phyloP scores from a whole-genome alignment of 2,113 vertebrate genomes.

The Mustela lutreola region DNA sequence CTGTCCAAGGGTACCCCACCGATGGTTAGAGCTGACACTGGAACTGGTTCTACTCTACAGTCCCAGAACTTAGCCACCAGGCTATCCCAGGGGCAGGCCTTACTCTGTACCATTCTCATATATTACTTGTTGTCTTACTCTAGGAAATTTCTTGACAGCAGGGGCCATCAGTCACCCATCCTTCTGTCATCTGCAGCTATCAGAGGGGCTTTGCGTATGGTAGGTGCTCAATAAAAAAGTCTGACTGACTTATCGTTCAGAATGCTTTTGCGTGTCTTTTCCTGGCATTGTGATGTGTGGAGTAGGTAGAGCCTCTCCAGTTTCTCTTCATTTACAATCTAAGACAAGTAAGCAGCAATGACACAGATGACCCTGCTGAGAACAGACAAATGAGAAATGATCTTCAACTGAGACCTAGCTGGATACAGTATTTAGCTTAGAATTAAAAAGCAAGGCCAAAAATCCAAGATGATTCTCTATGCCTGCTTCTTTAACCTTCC shows the following conservation, averaged over 20 bases:
- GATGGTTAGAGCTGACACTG: neutral
- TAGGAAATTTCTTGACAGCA: neutral
- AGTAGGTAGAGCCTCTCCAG: neutral
- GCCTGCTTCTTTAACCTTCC: neutral
- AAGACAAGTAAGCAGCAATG: neutral
- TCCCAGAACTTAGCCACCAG: neutral
- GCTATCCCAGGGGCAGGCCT: neutral
- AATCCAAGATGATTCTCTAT: neutral
- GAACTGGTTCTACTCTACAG: neutral
- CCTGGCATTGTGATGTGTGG: neutral
- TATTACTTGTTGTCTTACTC: neutral
- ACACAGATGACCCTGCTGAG: neutral
- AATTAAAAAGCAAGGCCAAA: neutral
- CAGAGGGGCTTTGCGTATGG: neutral
- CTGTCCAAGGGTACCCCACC: neutral
- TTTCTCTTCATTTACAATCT: constrained; percentile 29
- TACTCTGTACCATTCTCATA: neutral
- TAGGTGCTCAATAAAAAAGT: neutral
- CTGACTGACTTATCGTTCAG: neutral
- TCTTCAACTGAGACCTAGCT: neutral
- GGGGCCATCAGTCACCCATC: neutral
- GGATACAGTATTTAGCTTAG: neutral
- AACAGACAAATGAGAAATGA: neutral
- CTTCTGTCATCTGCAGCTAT: neutral
- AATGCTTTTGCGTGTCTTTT: neutral